phyloP scores from a whole-genome alignment of 2,113 vertebrate genomes.

The Equus przewalskii region DNA sequence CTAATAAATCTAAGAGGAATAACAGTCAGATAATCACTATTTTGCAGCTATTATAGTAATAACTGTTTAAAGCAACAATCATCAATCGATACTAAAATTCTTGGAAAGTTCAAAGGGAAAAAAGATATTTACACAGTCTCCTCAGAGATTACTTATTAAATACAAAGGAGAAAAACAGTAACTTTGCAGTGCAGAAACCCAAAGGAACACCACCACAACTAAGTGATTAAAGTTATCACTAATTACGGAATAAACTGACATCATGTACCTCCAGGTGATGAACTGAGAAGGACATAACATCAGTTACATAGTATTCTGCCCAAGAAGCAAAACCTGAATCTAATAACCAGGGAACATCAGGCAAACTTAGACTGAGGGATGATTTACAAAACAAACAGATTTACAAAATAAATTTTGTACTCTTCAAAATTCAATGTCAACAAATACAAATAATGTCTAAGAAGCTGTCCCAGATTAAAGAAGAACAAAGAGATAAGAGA shows the following conservation, averaged over 20 bases:
- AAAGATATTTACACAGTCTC: not conserved
- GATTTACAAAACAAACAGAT: not conserved
- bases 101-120: not conserved
- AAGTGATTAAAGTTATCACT: not conserved
- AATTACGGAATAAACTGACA: not conserved
- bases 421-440: constrained; percentile 19
- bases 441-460: not conserved
- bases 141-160: constrained; percentile 43
- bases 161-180: constrained; percentile 14
- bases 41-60: constrained; percentile 4
- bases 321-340: not conserved
- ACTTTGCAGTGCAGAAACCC: not conserved
- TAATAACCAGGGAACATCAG: not conserved
- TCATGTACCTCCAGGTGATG: not conserved
- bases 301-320: not conserved
- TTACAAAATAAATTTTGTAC: not conserved
- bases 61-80: not conserved
- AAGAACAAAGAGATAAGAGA: constrained; percentile 1
- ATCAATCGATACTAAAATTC: not conserved
- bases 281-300: not conserved
- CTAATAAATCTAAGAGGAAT: constrained; percentile 4
- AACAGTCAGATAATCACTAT: not conserved
- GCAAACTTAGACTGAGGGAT: not conserved
- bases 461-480: constrained; percentile 23
- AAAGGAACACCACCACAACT: constrained; percentile 2